Conservation (phyloP, 2,888 invertebrate genomes). For the Cephonodes hylas region DNA sequence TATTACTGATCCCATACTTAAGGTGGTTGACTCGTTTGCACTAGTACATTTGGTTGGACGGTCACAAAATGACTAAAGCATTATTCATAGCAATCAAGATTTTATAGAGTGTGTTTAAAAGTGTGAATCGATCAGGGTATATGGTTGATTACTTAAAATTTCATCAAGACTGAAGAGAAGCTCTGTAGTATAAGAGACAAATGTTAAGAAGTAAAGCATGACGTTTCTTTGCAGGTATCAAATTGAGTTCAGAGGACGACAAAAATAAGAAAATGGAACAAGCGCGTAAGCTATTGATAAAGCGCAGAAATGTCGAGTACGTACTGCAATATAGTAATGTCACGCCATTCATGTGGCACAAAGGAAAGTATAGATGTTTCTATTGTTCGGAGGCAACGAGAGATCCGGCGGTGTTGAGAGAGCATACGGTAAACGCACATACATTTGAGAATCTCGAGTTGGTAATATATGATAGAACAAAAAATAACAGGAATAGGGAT, state of each 20-base stretch:
- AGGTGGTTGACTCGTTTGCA: too few relatives aligned
- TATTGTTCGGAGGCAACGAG: slow-evolving; percentile 67
- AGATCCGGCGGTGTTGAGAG: slow-evolving; percentile 54
- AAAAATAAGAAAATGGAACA: slow-evolving; percentile 68
- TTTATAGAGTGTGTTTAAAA: too few relatives aligned
- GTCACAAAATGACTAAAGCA: too few relatives aligned
- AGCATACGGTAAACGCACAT: slow-evolving; percentile 57
- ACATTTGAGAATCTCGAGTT: slow-evolving; percentile 64
- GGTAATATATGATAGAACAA: slow-evolving; percentile 63
- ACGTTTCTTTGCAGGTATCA: slow-evolving; percentile 70
- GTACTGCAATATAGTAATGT: slow-evolving; percentile 69
- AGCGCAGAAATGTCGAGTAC: slow-evolving; percentile 69
- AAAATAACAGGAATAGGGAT: slow-evolving; percentile 68
- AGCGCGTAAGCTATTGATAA: slow-evolving; percentile 60
- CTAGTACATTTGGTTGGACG: too few relatives aligned
- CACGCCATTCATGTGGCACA: slow-evolving; percentile 73
- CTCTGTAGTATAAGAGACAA: slow-evolving; percentile 16
- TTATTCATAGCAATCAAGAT: too few relatives aligned
- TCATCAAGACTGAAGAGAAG: neutral
- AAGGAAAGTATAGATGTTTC: slow-evolving; percentile 68
- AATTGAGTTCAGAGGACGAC: slow-evolving; percentile 63
- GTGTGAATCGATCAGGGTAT: neutral
- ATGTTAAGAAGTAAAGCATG: slow-evolving; percentile 38
- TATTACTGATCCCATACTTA: too few relatives aligned
- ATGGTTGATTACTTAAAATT: slow-evolving; percentile 7